These are phyloP conservation scores for Setipinna tenuifilis DNA, from an alignment of 2,797 vertebrate species.

Conservation along the genomic window DNA sequence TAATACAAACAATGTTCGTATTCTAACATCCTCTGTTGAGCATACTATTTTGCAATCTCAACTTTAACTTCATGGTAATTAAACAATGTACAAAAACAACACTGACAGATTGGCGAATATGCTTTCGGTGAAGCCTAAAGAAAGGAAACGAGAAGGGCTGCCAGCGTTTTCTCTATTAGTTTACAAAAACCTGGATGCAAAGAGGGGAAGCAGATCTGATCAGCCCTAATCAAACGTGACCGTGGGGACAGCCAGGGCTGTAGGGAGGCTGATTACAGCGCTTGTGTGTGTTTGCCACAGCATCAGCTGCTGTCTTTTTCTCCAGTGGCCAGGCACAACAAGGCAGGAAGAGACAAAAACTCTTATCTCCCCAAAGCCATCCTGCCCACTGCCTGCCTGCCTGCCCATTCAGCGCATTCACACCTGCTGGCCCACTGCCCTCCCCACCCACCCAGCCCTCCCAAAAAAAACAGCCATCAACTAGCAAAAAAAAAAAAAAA, in stretches of 20 bases:
- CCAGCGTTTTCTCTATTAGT: background rate
- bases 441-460: background rate
- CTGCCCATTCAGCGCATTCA: conserved; percentile 1
- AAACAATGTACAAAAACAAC: background rate
- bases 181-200: background rate
- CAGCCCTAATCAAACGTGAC: background rate
- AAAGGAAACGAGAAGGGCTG: background rate
- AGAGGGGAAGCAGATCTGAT: background rate
- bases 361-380: conserved; percentile 8
- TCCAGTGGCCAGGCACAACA: background rate
- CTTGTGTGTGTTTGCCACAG: conserved; percentile 5
- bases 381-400: background rate
- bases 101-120: background rate
- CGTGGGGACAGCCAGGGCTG: background rate
- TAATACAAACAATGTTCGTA: background rate
- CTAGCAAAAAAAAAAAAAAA: background rate
- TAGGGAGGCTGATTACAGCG: background rate
- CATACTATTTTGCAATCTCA: background rate
- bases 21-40: background rate
- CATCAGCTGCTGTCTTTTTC: conserved; percentile 1
- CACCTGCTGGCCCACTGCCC: background rate
- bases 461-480: conserved; percentile 2
- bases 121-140: background rate
- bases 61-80: background rate
- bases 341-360: conserved; percentile 9